Evolutionary conservation across 2,888 invertebrate species (phyloP).

Genomic region (Ophion ventricosus): DNA sequence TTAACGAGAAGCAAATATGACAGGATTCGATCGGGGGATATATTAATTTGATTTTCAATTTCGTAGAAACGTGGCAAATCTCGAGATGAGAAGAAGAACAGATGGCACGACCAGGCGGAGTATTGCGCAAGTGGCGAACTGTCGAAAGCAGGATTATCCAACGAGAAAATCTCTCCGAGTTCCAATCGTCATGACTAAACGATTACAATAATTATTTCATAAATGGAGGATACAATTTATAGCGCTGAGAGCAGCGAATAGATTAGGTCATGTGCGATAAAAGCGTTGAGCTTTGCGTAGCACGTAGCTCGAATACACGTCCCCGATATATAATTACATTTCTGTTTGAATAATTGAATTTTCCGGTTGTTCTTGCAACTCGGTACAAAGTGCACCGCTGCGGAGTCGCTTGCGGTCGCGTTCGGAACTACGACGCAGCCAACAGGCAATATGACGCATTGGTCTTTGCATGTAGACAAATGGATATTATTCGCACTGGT

Average conservation of each 20-base stretch:
- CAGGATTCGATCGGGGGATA: neutral
- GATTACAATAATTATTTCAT: slow-evolving; percentile 60
- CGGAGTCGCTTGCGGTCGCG: slow-evolving; percentile 10
- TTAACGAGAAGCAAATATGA: slow-evolving; percentile 17
- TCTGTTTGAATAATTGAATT: slow-evolving; percentile 63
- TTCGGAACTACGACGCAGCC: slow-evolving; percentile 32
- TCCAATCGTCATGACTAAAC: slow-evolving; percentile 23
- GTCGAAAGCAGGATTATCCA: slow-evolving; percentile 23
- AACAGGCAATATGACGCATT: slow-evolving; percentile 20
- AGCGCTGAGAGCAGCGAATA: neutral
- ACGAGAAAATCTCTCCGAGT: slow-evolving; percentile 17
- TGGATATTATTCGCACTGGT: slow-evolving; percentile 28
- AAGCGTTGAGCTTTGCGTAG: slow-evolving; percentile 9
- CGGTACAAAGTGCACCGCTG: slow-evolving; percentile 14
- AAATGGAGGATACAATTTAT: slow-evolving; percentile 35
- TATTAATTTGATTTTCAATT: slow-evolving; percentile 34
- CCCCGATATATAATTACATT: slow-evolving; percentile 45
- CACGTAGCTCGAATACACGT: slow-evolving; percentile 12
- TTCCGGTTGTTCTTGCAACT: slow-evolving; percentile 37
- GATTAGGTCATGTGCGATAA: slow-evolving; percentile 12
- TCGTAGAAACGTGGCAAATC: neutral
- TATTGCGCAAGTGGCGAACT: slow-evolving; percentile 2
- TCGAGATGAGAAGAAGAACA: slow-evolving; percentile 4
- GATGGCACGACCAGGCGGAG: neutral
- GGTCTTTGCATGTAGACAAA: slow-evolving; percentile 28